Evolutionary conservation across 2,888 invertebrate species (phyloP), one percentile per base, ranked within the genome.

Genomic region (Achlya flavicornis): DNA sequence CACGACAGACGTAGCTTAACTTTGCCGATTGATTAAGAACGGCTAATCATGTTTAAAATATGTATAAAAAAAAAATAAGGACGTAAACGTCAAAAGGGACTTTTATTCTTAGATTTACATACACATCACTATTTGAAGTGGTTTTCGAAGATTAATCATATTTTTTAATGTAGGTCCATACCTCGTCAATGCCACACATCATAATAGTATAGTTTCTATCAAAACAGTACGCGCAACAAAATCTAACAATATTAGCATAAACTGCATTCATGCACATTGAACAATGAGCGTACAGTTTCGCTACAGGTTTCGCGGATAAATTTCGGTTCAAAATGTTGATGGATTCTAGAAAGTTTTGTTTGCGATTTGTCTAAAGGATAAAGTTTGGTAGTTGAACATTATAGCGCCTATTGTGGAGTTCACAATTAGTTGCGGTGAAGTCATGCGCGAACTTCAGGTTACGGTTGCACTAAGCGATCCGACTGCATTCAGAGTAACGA

Each of bases 391-490:
- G 53, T 53, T 53, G 53, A 53, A 53, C 53, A 53, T 53, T 53
- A 53, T 53, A 53, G 16, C 53, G 53, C 53, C 53, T 53, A 53
- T 53, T 53, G 60, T 38, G 41, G 38, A 61, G 26, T n/a, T 43
- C 16, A 61, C 61, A 61, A 61, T 61, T 61, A 41, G 61, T 43
- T 61, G 61, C 61, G 61, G 61, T 61, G 61, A 41, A 61, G 43
- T 61, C 41, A 61, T 26, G 61, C 43, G 26, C 43, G 61, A 46
- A 61, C 26, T 61, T 41, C 46, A 19, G 8, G 46, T n/a, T n/a
- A 41, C n/a, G 10, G 53, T 19, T 53, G 1, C 8, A 19, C 10
- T 53, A 10, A 53, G 53, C 53, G 53, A 53, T 53, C 19, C 53
- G 10, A 53, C 16, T 53, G 53, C 53, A 53, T 53, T 53, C 53